Conservation (phyloP, 2,888 invertebrate species). For the Orgyia antiqua region DNA sequence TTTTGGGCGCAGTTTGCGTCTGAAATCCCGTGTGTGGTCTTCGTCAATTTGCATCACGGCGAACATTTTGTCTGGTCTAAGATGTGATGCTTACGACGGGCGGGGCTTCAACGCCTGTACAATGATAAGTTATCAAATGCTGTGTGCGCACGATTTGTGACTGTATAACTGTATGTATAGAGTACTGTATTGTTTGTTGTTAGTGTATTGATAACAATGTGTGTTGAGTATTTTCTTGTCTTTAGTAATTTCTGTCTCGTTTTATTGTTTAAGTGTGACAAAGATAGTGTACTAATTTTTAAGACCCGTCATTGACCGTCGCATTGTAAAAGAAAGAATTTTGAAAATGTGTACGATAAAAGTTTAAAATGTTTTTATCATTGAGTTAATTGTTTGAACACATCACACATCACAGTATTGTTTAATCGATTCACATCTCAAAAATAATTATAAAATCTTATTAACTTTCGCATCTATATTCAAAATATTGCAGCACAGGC, state of each 20-base stretch:
- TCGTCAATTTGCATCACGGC: slow-evolving; percentile 94
- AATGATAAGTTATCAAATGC: slow-evolving; percentile 65
- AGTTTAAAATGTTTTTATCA: not conserved
- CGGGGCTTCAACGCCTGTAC: slow-evolving; percentile 72
- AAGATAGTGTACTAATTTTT: slow-evolving; percentile 24
- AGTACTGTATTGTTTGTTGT: slow-evolving; percentile 27
- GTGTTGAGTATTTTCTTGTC: slow-evolving; percentile 25
- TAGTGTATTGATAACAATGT: slow-evolving; percentile 31
- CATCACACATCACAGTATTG: slow-evolving; percentile 9
- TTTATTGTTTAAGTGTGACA: slow-evolving; percentile 17
- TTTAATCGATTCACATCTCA: too few relatives aligned
- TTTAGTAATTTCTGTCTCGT: slow-evolving; percentile 22
- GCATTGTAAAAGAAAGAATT: slow-evolving; percentile 14
- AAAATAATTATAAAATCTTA: too few relatives aligned
- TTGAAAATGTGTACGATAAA: slow-evolving; percentile 2
- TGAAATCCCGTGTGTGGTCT: slow-evolving; percentile 90
- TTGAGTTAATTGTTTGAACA: slow-evolving; percentile 1
- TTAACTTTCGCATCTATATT: too few relatives aligned
- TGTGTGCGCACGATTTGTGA: slow-evolving; percentile 41
- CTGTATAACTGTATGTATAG: slow-evolving; percentile 34
- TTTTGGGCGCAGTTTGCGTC: slow-evolving; percentile 93
- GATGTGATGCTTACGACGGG: slow-evolving; percentile 65
- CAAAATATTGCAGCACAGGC: too few relatives aligned
- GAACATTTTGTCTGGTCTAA: slow-evolving; percentile 84
- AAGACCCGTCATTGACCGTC: slow-evolving; percentile 32